phyloP scores from a whole-genome alignment of 2,113 vertebrate genomes.

The Dendrocopos noguchii region DNA sequence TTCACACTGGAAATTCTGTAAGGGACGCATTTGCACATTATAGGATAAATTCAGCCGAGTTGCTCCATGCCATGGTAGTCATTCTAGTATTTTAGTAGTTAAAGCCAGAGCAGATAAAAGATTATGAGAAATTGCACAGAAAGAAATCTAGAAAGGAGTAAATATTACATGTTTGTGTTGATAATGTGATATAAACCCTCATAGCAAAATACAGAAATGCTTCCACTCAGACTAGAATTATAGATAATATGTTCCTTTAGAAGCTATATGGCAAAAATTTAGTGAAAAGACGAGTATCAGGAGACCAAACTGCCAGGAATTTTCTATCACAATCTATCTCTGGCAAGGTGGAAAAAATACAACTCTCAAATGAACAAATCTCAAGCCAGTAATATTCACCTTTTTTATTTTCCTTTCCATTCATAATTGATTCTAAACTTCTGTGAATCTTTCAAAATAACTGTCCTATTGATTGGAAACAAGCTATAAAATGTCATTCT shows the following conservation, averaged over 20 bases:
- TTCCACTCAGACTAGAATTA: constrained; percentile 18
- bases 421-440: constrained; percentile 76
- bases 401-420: constrained; percentile 68
- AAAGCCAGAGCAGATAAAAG: not conserved
- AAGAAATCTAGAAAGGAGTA: constrained; percentile 2
- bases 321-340: constrained; percentile 24
- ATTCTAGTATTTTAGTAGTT: not conserved
- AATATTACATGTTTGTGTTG: constrained; percentile 25
- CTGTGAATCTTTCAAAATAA: constrained; percentile 73
- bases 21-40: not conserved
- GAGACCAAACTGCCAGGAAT: constrained; percentile 27
- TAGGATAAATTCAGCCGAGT: not conserved
- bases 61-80: not conserved
- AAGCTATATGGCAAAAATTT: not conserved
- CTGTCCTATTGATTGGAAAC: constrained; percentile 75
- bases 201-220: constrained; percentile 27
- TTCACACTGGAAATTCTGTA: constrained; percentile 17
- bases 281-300: constrained; percentile 20
- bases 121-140: not conserved
- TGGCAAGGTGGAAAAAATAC: constrained; percentile 6
- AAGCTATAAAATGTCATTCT: constrained; percentile 54
- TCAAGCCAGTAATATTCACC: constrained; percentile 20
- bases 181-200: constrained; percentile 46
- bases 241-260: constrained; percentile 28
- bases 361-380: constrained; percentile 21